phyloP scores from a whole-genome alignment of 2,797 vertebrate species.

The Melanogrammus aeglefinus region DNA sequence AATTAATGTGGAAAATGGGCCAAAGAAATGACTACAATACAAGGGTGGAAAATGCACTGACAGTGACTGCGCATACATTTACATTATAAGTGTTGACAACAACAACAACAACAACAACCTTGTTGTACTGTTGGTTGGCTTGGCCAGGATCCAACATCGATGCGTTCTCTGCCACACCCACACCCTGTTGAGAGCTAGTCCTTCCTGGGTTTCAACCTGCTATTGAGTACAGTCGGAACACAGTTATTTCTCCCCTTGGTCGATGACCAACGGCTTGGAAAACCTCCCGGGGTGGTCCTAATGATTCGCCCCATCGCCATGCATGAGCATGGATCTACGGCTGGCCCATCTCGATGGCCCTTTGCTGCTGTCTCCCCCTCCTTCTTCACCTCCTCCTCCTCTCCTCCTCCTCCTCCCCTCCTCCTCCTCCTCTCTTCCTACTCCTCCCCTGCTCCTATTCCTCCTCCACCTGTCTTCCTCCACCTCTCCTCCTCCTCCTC shows the following conservation, averaged over 20 bases:
- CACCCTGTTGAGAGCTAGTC: background rate
- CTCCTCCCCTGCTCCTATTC: no score
- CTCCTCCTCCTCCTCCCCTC: background rate
- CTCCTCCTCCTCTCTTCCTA: no score
- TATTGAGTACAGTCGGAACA: background rate
- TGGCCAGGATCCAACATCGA: background rate
- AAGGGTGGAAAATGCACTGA: background rate
- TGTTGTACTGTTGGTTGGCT: background rate
- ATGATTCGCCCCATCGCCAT: slow-evolving; percentile 35
- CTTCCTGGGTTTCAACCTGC: background rate
- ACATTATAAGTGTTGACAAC: background rate
- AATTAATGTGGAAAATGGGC: no score
- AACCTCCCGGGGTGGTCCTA: slow-evolving; percentile 26
- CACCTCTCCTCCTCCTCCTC: no score
- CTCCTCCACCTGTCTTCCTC: no score
- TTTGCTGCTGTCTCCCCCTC: background rate
- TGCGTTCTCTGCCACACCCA: background rate
- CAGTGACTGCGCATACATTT: background rate
- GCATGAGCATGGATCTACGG: slow-evolving; percentile 14
- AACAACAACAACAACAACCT: background rate
- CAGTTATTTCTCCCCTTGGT: background rate
- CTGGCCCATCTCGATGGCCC: slow-evolving; percentile 9
- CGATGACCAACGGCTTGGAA: background rate
- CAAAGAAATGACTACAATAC: no score
- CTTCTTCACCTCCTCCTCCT: no score